Evolutionary conservation across 2,888 invertebrate genomes (phyloP), one percentile per base, ranked within the genome.

Genomic region (Habroteleia sp.): DNA sequence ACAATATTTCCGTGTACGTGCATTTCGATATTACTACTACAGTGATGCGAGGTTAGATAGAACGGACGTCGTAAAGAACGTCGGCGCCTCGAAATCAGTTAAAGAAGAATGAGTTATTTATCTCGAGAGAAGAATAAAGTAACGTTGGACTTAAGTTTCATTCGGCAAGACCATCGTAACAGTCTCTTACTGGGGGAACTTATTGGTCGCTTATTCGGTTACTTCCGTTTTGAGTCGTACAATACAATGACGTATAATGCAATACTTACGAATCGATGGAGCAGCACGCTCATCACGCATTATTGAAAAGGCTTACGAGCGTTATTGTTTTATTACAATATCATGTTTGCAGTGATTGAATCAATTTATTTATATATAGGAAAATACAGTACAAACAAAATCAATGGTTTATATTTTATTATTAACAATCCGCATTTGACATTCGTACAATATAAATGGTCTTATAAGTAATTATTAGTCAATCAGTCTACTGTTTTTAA

Each of bases 41-140:
- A 56, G 42, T 69, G 44, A 60, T 29, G 16, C 33, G 14, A 52
- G 48, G 23, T 74, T 68, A 56, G 73, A 52, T 54, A 68, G 76
- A 74, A 66, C 73, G 74, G 78, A 80, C 79, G 81, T 84, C 86
- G 83, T 85, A 86, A 87, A 87, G 82, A 83, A 83, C 78, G 75
- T 82, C 83, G 85, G 86, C 85, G 85, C 85, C 86, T 79, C 74
- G 74, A 80, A 84, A 83, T 84, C 82, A 81, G 80, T 81, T 78
- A 79, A 79, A 78, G 79, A 74, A 77, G 79, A 79, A 80, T 82
- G 81, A 83, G 81, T 82, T 85, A 83, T 84, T 84, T 83, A 82
- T 80, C 80, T 80, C 74, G 62, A 60, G 77, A 77, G 78, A 80
- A 63, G 66, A 69, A 78, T 74, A 72, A 77, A 76, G 74, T 63